Evolutionary conservation across 2,888 invertebrate species (phyloP).

Genomic region (Dexiosoma caninum): DNA sequence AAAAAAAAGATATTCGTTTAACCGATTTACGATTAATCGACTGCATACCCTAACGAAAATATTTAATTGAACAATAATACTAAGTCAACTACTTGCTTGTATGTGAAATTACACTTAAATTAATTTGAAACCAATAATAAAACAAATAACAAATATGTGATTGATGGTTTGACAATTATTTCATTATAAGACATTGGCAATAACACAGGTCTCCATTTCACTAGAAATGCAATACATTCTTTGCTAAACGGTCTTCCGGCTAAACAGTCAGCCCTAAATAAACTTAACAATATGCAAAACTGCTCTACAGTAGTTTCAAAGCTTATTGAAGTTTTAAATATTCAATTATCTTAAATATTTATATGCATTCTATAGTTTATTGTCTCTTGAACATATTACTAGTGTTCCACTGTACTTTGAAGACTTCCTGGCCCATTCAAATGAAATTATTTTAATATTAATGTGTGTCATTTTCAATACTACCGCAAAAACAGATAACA

Average conservation of each 20-base stretch:
- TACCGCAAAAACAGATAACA: background rate
- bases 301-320: no score
- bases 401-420: background rate
- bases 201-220: conserved; percentile 9
- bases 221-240: conserved; percentile 5
- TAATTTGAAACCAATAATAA: background rate
- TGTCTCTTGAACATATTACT: background rate
- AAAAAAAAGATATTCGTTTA: no score
- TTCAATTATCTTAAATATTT: no score
- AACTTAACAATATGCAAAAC: background rate
- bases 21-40: no score
- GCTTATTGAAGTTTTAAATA: no score
- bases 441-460: background rate
- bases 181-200: conserved; percentile 39
- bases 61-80: background rate
- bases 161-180: conserved; percentile 50
- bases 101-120: conserved; percentile 20
- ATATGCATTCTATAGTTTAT: no score
- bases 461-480: conserved; percentile 17
- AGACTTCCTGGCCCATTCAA: no score
- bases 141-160: background rate
- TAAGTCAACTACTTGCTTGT: background rate
- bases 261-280: conserved; percentile 1
- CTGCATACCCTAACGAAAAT: no score
- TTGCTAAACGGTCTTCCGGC: background rate